These are phyloP conservation scores for Plemyria rubiginata DNA, from an alignment of 2,888 invertebrate species.

Conservation along the genomic window DNA sequence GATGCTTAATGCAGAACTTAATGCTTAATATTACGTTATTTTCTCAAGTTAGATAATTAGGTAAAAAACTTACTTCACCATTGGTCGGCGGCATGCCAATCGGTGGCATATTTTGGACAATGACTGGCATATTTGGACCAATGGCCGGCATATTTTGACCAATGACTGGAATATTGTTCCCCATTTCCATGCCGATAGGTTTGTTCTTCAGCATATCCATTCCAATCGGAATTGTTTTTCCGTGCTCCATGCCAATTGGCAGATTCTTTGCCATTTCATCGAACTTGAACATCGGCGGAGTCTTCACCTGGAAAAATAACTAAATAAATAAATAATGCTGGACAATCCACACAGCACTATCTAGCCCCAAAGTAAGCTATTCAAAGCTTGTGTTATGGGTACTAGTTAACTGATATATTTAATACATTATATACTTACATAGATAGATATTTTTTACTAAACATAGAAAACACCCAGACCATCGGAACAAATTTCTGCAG, in stretches of 20 bases:
- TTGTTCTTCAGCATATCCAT: constrained; percentile 14
- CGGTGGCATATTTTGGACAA: constrained; percentile 31
- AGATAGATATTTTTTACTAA: no score
- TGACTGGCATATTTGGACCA: constrained; percentile 5
- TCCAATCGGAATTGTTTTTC: constrained; percentile 11
- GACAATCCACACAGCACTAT: no score
- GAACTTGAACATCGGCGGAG: constrained; percentile 55
- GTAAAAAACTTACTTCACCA: constrained; percentile 38
- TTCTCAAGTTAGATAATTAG: background rate
- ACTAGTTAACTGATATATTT: no score
- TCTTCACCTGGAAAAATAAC: constrained; percentile 15
- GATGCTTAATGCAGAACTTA: no score
- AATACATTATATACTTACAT: no score
- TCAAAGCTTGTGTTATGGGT: no score
- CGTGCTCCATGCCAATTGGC: constrained; percentile 17
- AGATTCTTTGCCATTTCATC: constrained; percentile 49
- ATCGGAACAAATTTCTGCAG: no score
- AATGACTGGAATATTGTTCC: background rate
- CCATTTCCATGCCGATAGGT: constrained; percentile 1
- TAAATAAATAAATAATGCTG: no score
- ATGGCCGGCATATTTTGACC: constrained; percentile 31
- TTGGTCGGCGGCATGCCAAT: constrained; percentile 20
- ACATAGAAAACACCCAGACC: no score
- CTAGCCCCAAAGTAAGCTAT: no score
- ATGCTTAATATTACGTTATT: background rate